Conservation (phyloP, 2,888 invertebrate genomes). For the Meteorus cinctellus region DNA sequence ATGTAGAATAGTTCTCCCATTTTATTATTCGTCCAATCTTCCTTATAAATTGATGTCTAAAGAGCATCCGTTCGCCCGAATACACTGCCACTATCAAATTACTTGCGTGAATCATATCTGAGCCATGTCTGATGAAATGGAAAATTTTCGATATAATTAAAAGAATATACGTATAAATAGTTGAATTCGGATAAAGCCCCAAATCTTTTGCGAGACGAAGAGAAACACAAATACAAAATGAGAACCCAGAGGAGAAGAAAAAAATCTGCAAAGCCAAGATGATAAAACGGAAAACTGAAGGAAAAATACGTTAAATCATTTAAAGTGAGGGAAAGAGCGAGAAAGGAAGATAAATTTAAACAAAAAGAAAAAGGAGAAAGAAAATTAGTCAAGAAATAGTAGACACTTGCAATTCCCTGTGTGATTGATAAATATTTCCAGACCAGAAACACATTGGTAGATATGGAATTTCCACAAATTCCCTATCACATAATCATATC, state of each 20-base stretch:
- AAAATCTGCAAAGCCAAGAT: slow-evolving; percentile 29
- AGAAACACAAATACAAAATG: slow-evolving; percentile 42
- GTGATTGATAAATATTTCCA: slow-evolving; percentile 24
- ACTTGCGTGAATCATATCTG: slow-evolving; percentile 77
- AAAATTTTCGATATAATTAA: slow-evolving; percentile 59
- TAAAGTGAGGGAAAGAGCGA: slow-evolving; percentile 43
- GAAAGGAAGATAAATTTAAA: slow-evolving; percentile 31
- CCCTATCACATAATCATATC: not conserved
- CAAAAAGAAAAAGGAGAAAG: slow-evolving; percentile 32
- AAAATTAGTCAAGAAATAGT: slow-evolving; percentile 42
- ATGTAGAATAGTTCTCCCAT: not conserved
- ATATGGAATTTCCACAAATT: not conserved
- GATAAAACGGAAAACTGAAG: slow-evolving; percentile 14
- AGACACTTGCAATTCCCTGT: slow-evolving; percentile 15
- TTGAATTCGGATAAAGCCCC: slow-evolving; percentile 74
- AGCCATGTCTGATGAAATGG: slow-evolving; percentile 74
- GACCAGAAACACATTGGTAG: slow-evolving; percentile 14
- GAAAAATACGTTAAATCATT: slow-evolving; percentile 37
- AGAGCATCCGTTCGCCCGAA: slow-evolving; percentile 61
- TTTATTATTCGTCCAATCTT: not conserved
- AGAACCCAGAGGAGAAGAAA: not conserved
- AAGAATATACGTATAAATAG: slow-evolving; percentile 49
- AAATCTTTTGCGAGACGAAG: slow-evolving; percentile 23
- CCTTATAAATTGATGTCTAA: slow-evolving; percentile 24
- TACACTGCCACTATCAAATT: slow-evolving; percentile 78